Evolutionary conservation across 2,888 invertebrate genomes (phyloP).

Genomic region (Chalcis sispes): DNA sequence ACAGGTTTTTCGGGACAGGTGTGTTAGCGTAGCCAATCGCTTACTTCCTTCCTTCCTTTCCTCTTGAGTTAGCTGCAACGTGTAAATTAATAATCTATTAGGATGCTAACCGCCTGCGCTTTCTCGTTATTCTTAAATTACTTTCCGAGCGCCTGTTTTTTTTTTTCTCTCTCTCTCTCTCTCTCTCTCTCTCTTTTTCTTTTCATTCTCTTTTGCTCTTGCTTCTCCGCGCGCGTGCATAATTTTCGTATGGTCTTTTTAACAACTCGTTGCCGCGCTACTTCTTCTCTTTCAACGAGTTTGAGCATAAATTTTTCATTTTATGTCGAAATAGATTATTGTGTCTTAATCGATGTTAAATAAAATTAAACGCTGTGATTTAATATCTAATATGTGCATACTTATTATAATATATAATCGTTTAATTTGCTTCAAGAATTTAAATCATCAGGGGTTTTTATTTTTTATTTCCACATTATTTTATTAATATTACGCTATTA

Average conservation of each 20-base stretch:
- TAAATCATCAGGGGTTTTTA: too few relatives aligned
- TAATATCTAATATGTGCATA: too few relatives aligned
- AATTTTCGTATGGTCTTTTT: slow-evolving; percentile 10
- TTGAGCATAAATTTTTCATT: too few relatives aligned
- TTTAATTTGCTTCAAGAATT: too few relatives aligned
- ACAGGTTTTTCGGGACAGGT: slow-evolving; percentile 72
- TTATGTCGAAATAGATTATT: too few relatives aligned
- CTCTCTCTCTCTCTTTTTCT: background rate
- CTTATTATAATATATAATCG: too few relatives aligned
- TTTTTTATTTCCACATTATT: too few relatives aligned
- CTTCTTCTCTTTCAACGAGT: too few relatives aligned
- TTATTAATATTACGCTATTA: too few relatives aligned
- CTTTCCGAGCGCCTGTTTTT: slow-evolving; percentile 7
- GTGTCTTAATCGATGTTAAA: too few relatives aligned
- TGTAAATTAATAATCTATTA: slow-evolving; percentile 75
- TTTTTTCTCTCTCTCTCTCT: background rate
- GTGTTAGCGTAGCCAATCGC: slow-evolving; percentile 61
- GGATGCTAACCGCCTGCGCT: slow-evolving; percentile 55
- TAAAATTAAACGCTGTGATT: too few relatives aligned
- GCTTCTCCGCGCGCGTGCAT: background rate
- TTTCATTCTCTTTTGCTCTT: background rate
- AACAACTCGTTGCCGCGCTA: slow-evolving; percentile 26
- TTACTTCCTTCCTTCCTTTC: slow-evolving; percentile 61
- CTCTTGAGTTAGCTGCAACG: slow-evolving; percentile 61
- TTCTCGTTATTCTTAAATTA: slow-evolving; percentile 47